phyloP scores from a whole-genome alignment of 2,797 vertebrate genomes.

The Novumbra hubbsi region DNA sequence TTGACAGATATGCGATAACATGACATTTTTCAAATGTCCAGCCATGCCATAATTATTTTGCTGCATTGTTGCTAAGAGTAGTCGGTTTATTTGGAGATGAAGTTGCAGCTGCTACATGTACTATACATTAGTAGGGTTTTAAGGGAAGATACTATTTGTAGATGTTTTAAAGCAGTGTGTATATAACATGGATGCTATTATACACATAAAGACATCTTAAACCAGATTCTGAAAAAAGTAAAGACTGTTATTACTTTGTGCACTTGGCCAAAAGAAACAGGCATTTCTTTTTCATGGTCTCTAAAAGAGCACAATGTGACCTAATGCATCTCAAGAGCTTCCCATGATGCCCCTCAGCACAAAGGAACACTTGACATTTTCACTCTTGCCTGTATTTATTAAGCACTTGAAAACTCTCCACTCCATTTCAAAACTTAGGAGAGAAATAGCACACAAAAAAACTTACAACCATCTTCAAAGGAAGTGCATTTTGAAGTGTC shows the following conservation, averaged over 20 bases:
- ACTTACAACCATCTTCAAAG: conserved; percentile 30
- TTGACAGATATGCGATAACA: too few relatives aligned
- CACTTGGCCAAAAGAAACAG: conserved; percentile 32
- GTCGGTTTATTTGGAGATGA: too few relatives aligned
- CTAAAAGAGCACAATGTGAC: conserved; percentile 35
- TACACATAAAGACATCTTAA: conserved; percentile 17
- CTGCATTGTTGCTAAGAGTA: too few relatives aligned
- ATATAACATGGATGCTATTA: neutral
- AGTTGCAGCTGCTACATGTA: too few relatives aligned
- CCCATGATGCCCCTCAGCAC: conserved; percentile 52
- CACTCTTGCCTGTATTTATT: conserved; percentile 57
- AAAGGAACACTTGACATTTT: conserved; percentile 62
- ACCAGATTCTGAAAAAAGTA: conserved; percentile 15
- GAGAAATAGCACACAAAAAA: conserved; percentile 19
- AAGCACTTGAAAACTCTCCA: conserved; percentile 52
- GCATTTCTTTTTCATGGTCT: conserved; percentile 32
- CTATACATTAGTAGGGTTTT: conserved; percentile 6
- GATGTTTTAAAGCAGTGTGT: conserved; percentile 25
- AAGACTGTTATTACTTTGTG: conserved; percentile 38
- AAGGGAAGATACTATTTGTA: conserved; percentile 8
- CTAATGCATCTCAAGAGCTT: conserved; percentile 60
- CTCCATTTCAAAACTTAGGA: conserved; percentile 16
- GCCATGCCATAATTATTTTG: too few relatives aligned
- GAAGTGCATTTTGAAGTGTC: conserved; percentile 23
- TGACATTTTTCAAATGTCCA: too few relatives aligned